Evolutionary conservation across 2,888 invertebrate species (phyloP), one percentile per base, ranked within the genome.

Genomic region (Brenthis hecate): DNA sequence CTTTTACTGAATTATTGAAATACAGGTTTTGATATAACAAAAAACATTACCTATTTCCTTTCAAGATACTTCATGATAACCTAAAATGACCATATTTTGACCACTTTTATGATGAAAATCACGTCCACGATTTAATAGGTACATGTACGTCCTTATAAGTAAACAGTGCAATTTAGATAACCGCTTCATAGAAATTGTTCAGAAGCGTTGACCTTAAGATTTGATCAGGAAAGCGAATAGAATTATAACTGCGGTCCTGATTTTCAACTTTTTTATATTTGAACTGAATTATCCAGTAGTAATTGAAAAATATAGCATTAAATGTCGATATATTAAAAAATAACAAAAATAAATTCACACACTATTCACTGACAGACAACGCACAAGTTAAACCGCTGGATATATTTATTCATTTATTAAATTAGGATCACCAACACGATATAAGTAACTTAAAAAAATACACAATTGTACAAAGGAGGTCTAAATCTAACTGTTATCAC

Each of bases 121-220:
- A 54, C 32, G 28, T 66, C 54, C 50, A 36, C 51, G 16, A 51
- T 54, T 62, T 43, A 36, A 23, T 23, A 23, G 23, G 3, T 23
- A 3, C 23, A 23, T 23, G 23, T 23, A 23, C 23, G 3, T 23
- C 3, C 23, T 0, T 23, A 23, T 3, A 23, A 16, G n/a, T 16
- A 48, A 55, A 32, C 23, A 50, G 23, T 23, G 43, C 23, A 54
- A 62, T 61, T 65, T 53, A 69, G 57, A 58, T 69, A 69, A 62
- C 53, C 19, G 28, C 65, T 65, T 51, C 63, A 62, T 62, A 57
- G 54, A 55, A 71, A 56, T 65, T 67, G 56, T 66, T 47, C 58
- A 69, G 73, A 73, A 69, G 74, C 73, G 73, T 67, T 74, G 73
- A 73, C 73, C 73, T 70, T 67, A 56, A 62, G 67, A 72, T 65